phyloP scores from a whole-genome alignment of 2,888 invertebrate genomes.

The Drosophila ustulata region DNA sequence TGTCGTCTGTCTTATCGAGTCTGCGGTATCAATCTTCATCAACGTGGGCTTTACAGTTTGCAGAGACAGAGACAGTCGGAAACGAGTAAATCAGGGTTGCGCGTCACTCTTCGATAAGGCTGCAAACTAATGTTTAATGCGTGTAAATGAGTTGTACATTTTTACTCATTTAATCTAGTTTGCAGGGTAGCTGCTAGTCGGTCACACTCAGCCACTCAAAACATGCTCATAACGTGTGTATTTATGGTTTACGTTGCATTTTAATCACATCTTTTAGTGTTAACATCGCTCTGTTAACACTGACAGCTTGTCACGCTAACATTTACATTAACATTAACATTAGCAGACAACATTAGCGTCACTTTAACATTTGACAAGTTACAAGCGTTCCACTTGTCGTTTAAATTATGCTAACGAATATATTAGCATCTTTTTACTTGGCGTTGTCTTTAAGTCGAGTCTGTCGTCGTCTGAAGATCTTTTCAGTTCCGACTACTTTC shows the following conservation, averaged over 20 bases:
- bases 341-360: background rate
- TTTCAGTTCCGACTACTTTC: background rate
- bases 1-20: background rate
- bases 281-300: conserved; percentile 16
- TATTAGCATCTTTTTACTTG: conserved; percentile 10
- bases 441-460: background rate
- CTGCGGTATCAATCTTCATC: conserved; percentile 27
- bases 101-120: background rate
- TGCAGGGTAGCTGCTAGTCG: background rate
- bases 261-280: conserved; percentile 9
- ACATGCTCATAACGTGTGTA: background rate
- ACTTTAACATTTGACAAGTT: conserved; percentile 16
- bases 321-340: too few species aligned
- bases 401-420: conserved; percentile 6
- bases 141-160: too few species aligned
- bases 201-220: too few species aligned
- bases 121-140: too few species aligned
- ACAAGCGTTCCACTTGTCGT: conserved; percentile 11
- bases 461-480: background rate
- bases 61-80: background rate
- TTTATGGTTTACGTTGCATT: background rate
- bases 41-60: conserved; percentile 12
- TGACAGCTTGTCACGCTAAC: background rate
- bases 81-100: conserved; percentile 10
- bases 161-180: too few species aligned